These are phyloP conservation scores for Pollenia amentaria DNA, from an alignment of 2,888 invertebrate genomes.

Conservation along the genomic window DNA sequence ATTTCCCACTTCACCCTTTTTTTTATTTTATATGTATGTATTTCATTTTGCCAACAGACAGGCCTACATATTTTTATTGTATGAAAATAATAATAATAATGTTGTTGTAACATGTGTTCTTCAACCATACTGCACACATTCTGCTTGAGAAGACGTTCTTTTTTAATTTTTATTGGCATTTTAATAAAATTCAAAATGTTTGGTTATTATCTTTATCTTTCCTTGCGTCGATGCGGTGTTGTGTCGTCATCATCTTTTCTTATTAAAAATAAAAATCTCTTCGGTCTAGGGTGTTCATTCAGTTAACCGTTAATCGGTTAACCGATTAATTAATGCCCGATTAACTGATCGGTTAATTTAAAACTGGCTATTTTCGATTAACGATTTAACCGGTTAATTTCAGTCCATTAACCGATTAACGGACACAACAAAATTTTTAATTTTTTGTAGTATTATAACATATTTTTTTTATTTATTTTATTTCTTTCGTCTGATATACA, in stretches of 20 bases:
- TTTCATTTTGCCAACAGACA: conserved; percentile 28
- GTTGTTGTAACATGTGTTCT: conserved; percentile 20
- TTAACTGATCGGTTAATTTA: too few relatives aligned
- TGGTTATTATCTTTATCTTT: conserved; percentile 45
- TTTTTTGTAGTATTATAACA: too few relatives aligned
- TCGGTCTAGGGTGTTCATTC: too few relatives aligned
- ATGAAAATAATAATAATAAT: neutral
- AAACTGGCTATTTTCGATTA: too few relatives aligned
- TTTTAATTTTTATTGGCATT: neutral
- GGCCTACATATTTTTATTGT: conserved; percentile 8
- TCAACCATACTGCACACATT: conserved; percentile 33
- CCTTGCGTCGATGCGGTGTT: neutral
- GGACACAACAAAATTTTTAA: too few relatives aligned
- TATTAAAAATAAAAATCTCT: conserved; percentile 26
- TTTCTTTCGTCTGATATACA: too few relatives aligned
- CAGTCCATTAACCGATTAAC: too few relatives aligned
- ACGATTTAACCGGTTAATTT: too few relatives aligned
- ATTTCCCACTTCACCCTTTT: neutral
- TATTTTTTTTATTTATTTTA: too few relatives aligned
- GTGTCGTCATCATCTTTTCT: conserved; percentile 44
- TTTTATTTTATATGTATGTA: conserved; percentile 7
- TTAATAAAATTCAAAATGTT: neutral
- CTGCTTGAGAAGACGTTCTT: conserved; percentile 2
- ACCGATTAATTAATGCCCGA: too few relatives aligned
- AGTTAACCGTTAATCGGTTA: too few relatives aligned